Conservation (phyloP, 2,797 vertebrate genomes). For the Poeciliopsis gracilis region DNA sequence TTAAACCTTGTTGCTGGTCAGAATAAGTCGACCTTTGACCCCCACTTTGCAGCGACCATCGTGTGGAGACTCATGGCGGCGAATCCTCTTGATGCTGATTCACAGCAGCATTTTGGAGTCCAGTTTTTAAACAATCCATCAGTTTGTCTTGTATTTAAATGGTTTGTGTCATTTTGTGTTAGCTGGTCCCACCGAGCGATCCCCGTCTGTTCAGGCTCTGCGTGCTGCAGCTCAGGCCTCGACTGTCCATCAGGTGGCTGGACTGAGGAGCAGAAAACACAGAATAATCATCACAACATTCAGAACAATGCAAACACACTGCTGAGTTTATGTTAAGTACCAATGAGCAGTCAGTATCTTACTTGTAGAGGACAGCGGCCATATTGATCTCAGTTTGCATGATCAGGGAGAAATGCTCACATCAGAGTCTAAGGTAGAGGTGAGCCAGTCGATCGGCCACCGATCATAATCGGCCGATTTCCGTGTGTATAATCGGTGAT, state of each 20-base stretch:
- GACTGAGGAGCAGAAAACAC: slow-evolving; percentile 40
- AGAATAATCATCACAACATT: neutral
- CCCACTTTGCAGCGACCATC: neutral
- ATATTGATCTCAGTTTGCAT: neutral
- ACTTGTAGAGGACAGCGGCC: neutral
- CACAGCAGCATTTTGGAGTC: slow-evolving; percentile 2
- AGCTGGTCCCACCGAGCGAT: slow-evolving; percentile 72
- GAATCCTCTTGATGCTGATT: neutral
- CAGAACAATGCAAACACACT: neutral
- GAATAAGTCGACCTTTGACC: neutral
- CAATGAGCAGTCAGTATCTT: neutral
- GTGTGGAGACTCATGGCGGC: neutral
- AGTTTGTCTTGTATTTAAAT: neutral
- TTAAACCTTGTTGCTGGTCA: neutral
- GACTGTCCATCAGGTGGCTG: slow-evolving; percentile 62
- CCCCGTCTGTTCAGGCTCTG: slow-evolving; percentile 78
- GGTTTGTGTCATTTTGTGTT: slow-evolving; percentile 26
- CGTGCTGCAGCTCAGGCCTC: slow-evolving; percentile 83
- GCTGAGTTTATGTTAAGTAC: neutral
- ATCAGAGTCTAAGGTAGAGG: too few species aligned
- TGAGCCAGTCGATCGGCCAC: neutral
- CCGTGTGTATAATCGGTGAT: too few species aligned
- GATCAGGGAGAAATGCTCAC: neutral
- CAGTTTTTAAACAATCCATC: neutral
- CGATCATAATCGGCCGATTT: neutral